Evolutionary conservation across 2,113 vertebrate species (phyloP).

Genomic region (Centropus unirufus): DNA sequence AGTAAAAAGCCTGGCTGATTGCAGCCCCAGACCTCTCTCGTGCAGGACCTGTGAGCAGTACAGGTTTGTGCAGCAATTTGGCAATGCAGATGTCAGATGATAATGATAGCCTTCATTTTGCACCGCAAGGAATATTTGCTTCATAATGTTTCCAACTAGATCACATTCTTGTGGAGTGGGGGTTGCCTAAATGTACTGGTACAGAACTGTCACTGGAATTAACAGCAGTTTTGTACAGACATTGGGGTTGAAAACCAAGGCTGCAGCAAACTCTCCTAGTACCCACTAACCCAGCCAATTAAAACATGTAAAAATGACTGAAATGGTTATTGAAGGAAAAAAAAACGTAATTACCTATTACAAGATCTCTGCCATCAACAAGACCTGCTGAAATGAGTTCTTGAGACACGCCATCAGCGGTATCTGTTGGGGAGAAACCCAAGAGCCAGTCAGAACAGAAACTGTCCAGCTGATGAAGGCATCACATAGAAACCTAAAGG

Average conservation of each 20-base stretch:
- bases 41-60: neutral
- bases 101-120: neutral
- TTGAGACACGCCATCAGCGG: constrained; percentile 96
- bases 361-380: constrained; percentile 95
- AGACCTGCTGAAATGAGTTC: constrained; percentile 97
- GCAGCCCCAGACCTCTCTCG: neutral
- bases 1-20: neutral
- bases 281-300: neutral
- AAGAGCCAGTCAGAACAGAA: constrained; percentile 1
- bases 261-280: neutral
- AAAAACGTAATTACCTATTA: constrained; percentile 85
- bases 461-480: neutral
- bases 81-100: neutral
- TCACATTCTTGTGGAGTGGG: neutral
- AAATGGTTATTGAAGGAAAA: neutral
- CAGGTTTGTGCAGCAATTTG: neutral
- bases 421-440: constrained; percentile 82
- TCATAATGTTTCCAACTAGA: neutral
- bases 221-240: neutral
- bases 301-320: neutral
- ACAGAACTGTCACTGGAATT: neutral
- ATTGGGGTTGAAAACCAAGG: neutral
- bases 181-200: neutral
- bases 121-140: neutral
- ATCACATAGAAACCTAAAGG: neutral